These are phyloP conservation scores for Vanessa cardui DNA, from an alignment of 2,888 invertebrate genomes.

Conservation along the genomic window DNA sequence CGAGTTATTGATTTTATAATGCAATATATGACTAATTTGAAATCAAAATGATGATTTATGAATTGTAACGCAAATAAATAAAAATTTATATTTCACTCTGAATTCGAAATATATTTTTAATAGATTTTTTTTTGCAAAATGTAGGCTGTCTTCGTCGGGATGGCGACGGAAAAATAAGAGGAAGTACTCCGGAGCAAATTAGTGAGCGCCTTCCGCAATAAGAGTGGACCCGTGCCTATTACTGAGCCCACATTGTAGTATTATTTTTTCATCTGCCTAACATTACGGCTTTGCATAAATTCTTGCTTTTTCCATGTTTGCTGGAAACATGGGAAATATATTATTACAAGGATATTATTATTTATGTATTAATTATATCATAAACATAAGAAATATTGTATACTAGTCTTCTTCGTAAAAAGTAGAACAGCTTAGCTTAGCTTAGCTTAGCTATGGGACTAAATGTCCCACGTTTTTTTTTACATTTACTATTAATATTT, in stretches of 20 bases:
- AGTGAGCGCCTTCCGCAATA: conserved; percentile 68
- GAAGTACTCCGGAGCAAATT: conserved; percentile 70
- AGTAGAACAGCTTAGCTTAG: too few species aligned
- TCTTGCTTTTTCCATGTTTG: conserved; percentile 45
- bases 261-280: conserved; percentile 70
- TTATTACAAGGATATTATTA: background rate
- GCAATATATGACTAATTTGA: background rate
- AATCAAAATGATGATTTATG: background rate
- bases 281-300: conserved; percentile 47
- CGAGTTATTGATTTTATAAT: background rate
- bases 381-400: background rate
- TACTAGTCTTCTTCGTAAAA: too few species aligned
- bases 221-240: conserved; percentile 72
- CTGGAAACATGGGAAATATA: background rate
- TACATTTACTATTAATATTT: too few species aligned
- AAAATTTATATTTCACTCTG: conserved; percentile 8
- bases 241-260: conserved; percentile 70
- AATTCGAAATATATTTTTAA: conserved; percentile 28
- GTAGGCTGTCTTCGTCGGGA: conserved; percentile 51
- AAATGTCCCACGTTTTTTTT: too few species aligned
- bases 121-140: conserved; percentile 49
- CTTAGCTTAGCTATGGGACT: too few species aligned
- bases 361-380: background rate
- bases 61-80: conserved; percentile 1
- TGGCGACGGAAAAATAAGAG: conserved; percentile 64